These are phyloP conservation scores for Pollenia labialis DNA, from an alignment of 2,888 invertebrate genomes.

Conservation along the genomic window DNA sequence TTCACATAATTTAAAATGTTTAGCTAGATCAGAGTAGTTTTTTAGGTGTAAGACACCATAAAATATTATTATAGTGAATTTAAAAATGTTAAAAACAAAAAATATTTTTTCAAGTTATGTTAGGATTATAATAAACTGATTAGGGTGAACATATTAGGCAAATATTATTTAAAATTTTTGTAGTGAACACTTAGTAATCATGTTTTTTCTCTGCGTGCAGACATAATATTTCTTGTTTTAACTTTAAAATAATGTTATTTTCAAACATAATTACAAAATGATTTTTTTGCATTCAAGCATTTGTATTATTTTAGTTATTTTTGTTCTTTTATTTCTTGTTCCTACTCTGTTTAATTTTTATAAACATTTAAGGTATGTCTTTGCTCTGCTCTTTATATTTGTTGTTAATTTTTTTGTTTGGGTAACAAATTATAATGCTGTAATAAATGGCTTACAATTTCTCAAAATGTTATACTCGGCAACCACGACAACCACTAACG, in stretches of 20 bases:
- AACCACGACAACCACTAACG: conserved; percentile 73
- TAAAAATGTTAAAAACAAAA: no score
- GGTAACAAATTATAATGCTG: conserved; percentile 72
- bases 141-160: no score
- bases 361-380: conserved; percentile 56
- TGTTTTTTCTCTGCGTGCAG: no score
- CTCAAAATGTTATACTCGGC: conserved; percentile 72
- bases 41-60: no score
- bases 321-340: background rate
- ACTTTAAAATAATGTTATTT: background rate
- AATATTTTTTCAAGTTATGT: no score
- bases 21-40: no score
- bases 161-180: no score
- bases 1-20: no score
- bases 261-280: conserved; percentile 30
- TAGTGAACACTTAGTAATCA: no score
- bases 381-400: conserved; percentile 2
- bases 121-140: no score
- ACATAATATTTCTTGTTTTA: no score
- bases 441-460: conserved; percentile 73
- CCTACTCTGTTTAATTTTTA: conserved; percentile 31
- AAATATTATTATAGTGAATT: no score
- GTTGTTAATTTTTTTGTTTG: conserved; percentile 29
- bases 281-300: conserved; percentile 43
- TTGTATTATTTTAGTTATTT: conserved; percentile 37